These are phyloP conservation scores for Oncorhynchus tshawytscha DNA, from an alignment of 2,113 vertebrate species.

Conservation along the genomic window DNA sequence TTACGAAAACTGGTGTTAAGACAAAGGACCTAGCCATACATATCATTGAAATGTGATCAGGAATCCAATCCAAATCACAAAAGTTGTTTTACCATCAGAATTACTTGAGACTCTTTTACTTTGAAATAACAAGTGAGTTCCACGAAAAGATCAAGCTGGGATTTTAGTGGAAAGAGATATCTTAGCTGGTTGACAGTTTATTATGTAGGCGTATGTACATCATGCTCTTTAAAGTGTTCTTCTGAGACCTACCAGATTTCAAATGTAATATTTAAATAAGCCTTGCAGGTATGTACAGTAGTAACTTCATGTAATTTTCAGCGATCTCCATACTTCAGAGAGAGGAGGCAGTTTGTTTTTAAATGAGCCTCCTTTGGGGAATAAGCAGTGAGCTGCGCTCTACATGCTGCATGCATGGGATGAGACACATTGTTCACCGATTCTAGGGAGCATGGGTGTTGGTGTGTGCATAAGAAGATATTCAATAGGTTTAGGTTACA, in stretches of 20 bases:
- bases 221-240: too few species aligned
- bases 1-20: too few species aligned
- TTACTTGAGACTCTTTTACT: too few species aligned
- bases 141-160: too few species aligned
- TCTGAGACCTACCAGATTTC: not conserved
- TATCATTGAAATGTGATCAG: too few species aligned
- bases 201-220: too few species aligned
- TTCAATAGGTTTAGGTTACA: conserved; percentile 16
- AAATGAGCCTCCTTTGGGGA: conserved; percentile 6
- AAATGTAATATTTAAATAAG: not conserved
- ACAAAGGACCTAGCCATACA: too few species aligned
- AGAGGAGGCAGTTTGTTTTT: conserved; percentile 13
- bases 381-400: not conserved
- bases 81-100: too few species aligned
- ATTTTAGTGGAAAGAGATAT: too few species aligned
- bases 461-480: conserved; percentile 7
- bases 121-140: too few species aligned
- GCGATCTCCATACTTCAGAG: not conserved
- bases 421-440: conserved; percentile 20
- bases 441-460: not conserved
- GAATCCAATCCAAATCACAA: too few species aligned
- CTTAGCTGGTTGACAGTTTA: too few species aligned
- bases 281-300: not conserved
- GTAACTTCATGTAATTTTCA: not conserved
- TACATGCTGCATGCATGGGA: not conserved